Conservation (phyloP, 2,888 invertebrate species). For the Zhengitettix transpicula region DNA sequence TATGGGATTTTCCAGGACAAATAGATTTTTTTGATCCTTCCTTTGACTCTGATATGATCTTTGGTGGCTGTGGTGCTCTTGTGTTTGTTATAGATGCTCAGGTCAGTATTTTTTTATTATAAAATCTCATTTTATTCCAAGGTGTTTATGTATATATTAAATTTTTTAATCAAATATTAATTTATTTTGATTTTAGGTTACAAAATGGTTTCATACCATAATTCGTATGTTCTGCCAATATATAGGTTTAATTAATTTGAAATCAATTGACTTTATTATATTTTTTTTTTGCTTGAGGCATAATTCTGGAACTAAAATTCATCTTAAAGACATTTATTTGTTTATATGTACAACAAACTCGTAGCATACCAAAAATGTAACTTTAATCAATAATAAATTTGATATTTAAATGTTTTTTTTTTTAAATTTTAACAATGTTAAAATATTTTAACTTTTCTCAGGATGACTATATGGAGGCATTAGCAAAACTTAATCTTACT, state of each 20-base stretch:
- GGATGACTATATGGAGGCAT: constrained; percentile 95
- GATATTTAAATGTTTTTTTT: neutral
- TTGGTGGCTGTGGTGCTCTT: constrained; percentile 91
- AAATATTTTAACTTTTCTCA: constrained; percentile 23
- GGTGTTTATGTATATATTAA: too few species aligned
- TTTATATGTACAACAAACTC: too few species aligned
- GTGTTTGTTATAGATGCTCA: constrained; percentile 99
- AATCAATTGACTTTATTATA: too few species aligned
- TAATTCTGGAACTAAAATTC: too few species aligned
- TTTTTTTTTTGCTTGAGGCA: too few species aligned
- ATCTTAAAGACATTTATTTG: too few species aligned
- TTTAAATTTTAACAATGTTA: neutral
- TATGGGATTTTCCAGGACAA: constrained; percentile 99
- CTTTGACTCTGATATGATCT: constrained; percentile 91
- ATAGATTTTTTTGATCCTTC: constrained; percentile 94
- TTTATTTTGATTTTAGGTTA: neutral
- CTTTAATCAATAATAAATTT: neutral
- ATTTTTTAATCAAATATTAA: neutral
- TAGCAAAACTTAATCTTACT: constrained; percentile 81
- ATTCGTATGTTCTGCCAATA: too few species aligned
- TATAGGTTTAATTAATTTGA: too few species aligned
- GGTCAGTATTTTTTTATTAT: constrained; percentile 28
- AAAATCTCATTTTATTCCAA: too few species aligned
- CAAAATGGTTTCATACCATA: neutral
- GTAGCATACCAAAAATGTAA: neutral